A percentile compares a stretch with the other conserved stretches of the same genome.
phyloP scores from a whole-genome alignment of 2,888 invertebrate species.

The Nephrotoma guestfalica region DNA sequence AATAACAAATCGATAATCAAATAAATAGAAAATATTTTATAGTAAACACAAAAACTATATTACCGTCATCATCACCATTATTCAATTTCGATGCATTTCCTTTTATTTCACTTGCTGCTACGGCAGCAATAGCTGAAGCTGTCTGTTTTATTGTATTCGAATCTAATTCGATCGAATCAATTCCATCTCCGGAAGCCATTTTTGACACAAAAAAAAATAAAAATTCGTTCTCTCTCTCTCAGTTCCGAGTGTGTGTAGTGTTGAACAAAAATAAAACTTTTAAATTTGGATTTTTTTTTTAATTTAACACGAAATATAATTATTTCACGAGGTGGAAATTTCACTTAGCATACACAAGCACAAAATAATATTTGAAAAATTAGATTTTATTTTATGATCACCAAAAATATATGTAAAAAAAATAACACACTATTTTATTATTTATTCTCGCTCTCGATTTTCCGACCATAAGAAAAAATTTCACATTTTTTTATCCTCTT shows the following conservation, averaged over 20 bases:
- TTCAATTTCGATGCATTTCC: background rate
- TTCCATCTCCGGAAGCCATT: constrained; percentile 65
- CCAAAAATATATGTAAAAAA: background rate
- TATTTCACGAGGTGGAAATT: background rate
- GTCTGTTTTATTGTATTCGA: constrained; percentile 22
- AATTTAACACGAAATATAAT: background rate
- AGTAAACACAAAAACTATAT: background rate
- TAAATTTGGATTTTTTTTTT: background rate
- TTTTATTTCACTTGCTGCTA: background rate
- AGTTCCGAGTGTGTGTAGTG: background rate
- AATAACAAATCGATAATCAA: background rate
- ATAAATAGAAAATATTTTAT: background rate
- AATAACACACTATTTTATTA: background rate
- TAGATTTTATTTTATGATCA: background rate
- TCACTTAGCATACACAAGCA: background rate
- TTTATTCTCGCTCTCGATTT: background rate
- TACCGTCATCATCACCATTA: background rate
- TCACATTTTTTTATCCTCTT: background rate
- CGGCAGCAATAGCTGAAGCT: background rate
- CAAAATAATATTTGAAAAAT: background rate
- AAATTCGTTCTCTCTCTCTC: background rate
- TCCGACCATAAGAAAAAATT: background rate
- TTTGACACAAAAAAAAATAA: constrained; percentile 18
- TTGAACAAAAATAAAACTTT: background rate
- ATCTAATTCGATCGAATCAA: constrained; percentile 68